Evolutionary conservation across 2,797 vertebrate genomes (phyloP).

Genomic region (Decapterus maruadsi): DNA sequence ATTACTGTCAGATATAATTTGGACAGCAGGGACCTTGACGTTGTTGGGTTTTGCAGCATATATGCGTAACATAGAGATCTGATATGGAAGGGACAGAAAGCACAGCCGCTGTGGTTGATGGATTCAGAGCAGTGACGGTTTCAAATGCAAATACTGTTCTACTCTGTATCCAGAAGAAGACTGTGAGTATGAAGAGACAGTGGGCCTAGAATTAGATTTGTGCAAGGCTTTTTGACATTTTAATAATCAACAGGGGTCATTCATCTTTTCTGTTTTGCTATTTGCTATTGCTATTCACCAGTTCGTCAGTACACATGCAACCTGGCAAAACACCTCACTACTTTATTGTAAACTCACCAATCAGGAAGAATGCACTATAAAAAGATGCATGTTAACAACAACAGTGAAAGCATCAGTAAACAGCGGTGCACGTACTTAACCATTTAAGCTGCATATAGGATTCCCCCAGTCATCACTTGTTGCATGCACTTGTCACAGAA

Average conservation of each 20-base stretch:
- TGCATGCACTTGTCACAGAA: too few species aligned
- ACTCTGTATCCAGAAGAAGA: not conserved
- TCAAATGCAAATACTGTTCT: not conserved
- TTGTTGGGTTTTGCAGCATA: not conserved
- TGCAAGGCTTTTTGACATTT: not conserved
- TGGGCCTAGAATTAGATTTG: not conserved
- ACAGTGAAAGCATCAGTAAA: too few species aligned
- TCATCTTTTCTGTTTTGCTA: too few species aligned
- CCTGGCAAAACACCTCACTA: too few species aligned
- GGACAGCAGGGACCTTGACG: not conserved
- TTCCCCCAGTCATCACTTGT: too few species aligned
- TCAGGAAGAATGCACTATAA: too few species aligned
- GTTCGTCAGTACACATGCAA: too few species aligned
- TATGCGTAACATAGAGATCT: not conserved
- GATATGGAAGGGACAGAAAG: not conserved
- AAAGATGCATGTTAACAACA: too few species aligned
- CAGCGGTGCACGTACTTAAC: too few species aligned
- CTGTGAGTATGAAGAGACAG: not conserved
- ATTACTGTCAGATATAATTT: slow-evolving; percentile 51
- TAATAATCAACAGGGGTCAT: not conserved
- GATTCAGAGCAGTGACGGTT: not conserved
- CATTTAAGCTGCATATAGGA: too few species aligned
- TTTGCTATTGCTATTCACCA: too few species aligned
- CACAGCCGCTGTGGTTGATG: not conserved
- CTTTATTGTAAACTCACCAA: too few species aligned